Percentiles rank a stretch among this genome's conserved stretches.
phyloP scores from a whole-genome alignment of 2,797 vertebrate genomes.

The Chromis chromis region DNA sequence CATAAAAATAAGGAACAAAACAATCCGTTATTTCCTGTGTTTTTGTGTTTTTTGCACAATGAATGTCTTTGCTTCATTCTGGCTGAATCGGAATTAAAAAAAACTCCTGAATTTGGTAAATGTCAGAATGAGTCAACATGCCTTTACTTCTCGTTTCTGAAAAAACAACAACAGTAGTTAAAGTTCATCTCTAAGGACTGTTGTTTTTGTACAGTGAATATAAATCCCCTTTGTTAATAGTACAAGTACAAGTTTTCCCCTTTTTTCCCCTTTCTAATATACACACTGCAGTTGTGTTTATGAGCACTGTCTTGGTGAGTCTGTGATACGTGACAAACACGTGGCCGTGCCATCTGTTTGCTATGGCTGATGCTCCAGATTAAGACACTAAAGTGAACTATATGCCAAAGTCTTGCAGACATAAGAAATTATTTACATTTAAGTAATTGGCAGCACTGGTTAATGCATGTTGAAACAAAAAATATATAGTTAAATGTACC shows the following conservation, averaged over 20 bases:
- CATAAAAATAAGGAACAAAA: slow-evolving; percentile 31
- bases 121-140: background rate
- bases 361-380: slow-evolving; percentile 24
- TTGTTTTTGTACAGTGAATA: background rate
- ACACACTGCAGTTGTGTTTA: background rate
- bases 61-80: background rate
- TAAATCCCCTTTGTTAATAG: background rate
- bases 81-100: background rate
- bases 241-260: background rate
- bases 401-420: background rate
- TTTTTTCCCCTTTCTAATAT: background rate
- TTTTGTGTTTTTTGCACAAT: slow-evolving; percentile 9
- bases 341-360: slow-evolving; percentile 48
- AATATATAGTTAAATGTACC: too few relatives aligned
- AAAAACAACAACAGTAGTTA: background rate
- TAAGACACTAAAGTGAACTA: slow-evolving; percentile 21
- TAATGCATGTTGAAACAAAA: too few relatives aligned
- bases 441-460: too few relatives aligned
- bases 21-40: background rate
- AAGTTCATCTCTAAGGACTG: background rate
- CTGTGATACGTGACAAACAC: slow-evolving; percentile 23
- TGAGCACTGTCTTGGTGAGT: background rate
- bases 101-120: background rate
- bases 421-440: too few relatives aligned
- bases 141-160: slow-evolving; percentile 22